phyloP scores from a whole-genome alignment of 2,113 vertebrate genomes.

The Apodemus sylvaticus region DNA sequence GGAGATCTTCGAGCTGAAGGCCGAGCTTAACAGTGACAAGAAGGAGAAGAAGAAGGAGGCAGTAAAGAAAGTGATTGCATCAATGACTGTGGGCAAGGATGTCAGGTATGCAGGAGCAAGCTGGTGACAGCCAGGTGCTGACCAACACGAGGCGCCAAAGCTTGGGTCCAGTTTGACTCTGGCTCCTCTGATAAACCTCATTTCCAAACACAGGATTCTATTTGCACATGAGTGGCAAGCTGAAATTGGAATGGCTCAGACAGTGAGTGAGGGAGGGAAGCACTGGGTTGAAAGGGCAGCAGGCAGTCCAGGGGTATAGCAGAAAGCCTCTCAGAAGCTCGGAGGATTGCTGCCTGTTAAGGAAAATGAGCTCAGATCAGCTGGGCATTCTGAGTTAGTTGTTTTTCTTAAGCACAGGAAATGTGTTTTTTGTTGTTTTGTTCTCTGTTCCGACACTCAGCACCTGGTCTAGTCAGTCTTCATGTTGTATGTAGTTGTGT shows the following conservation, averaged over 20 bases:
- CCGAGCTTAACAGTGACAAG: constrained; percentile 98
- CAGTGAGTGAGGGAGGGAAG: background rate
- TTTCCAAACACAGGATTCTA: background rate
- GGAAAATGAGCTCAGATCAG: background rate
- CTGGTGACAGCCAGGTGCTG: accelerated
- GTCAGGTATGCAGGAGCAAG: constrained; percentile 90
- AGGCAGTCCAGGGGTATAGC: accelerated
- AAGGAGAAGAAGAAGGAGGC: constrained; percentile 99
- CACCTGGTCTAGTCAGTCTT: background rate
- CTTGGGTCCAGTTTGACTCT: background rate
- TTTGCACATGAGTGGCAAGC: background rate
- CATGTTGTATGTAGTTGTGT: background rate
- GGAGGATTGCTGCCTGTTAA: background rate
- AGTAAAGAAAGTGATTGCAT: constrained; percentile 99
- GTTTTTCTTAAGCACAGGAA: background rate
- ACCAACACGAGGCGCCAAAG: background rate
- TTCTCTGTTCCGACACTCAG: background rate
- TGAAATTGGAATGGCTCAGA: background rate
- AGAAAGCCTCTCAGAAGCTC: background rate
- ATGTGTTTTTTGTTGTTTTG: constrained; percentile 33
- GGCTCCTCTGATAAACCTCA: background rate
- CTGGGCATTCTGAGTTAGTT: background rate
- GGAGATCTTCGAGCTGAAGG: constrained; percentile 99
- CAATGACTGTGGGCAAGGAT: constrained; percentile 99
- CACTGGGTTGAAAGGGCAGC: background rate